A percentile compares a stretch with the other conserved stretches of the same genome.
Conservation (phyloP, 2,888 invertebrate genomes). For the Platyscelio sp. region DNA sequence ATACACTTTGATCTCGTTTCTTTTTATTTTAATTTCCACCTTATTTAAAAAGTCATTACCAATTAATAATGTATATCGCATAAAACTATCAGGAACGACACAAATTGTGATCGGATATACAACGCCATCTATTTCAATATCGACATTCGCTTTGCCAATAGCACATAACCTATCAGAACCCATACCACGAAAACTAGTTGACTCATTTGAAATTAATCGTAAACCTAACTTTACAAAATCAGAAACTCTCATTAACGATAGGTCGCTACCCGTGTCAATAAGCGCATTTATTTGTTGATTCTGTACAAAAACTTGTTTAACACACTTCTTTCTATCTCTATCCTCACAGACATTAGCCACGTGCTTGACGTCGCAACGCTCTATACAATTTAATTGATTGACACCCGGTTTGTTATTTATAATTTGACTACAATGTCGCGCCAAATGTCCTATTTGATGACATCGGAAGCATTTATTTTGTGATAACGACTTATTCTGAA, state of each 20-base stretch:
- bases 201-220: neutral
- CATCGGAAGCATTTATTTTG: neutral
- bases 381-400: neutral
- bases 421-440: neutral
- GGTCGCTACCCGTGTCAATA: constrained; percentile 17
- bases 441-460: neutral
- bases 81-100: neutral
- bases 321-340: neutral
- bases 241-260: neutral
- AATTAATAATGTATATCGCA: constrained; percentile 2
- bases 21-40: constrained; percentile 12
- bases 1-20: constrained; percentile 7
- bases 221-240: constrained; percentile 14
- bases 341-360: neutral
- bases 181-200: constrained; percentile 14
- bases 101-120: neutral
- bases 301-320: neutral
- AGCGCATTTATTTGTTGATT: too few relatives aligned
- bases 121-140: neutral
- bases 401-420: neutral
- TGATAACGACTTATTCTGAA: neutral
- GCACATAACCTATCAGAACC: neutral
- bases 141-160: neutral
- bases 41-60: constrained; percentile 11
- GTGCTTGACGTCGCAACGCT: neutral